Evolutionary conservation across 2,888 invertebrate species (phyloP), one percentile per base, ranked within the genome.

Genomic region (Cephus nigrinus): DNA sequence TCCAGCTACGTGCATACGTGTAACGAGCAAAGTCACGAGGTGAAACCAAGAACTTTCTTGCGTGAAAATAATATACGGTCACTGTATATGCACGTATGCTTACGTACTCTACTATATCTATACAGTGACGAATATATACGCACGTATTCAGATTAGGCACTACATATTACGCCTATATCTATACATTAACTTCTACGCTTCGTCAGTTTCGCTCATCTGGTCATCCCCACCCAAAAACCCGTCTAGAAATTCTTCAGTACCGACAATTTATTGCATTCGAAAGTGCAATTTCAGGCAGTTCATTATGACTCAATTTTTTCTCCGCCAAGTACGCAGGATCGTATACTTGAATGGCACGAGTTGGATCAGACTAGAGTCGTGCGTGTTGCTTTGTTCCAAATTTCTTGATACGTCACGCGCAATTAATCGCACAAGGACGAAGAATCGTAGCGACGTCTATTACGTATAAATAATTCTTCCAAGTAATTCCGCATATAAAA

Each of bases 251-350:
- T 33, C 5, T 71, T 32, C 31, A 12, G 12, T 32, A 12, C 71
- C 5, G 5, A 15, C 81, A 79, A 84, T 86, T 86, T 79, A 86
- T 84, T 77, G 76, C 79, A 82, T 84, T 85, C 82, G 84, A 86
- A 86, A 86, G 85, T 83, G 75, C 78, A 80, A 82, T 86, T 83
- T 83, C 81, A 82, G 80, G 77, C 81, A 75, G 75, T 74, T 71
- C 76, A 75, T 75, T 77, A 75, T 78, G 55, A 55, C 55, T 55
- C 55, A 9, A 55, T 23, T 2, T 23, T 9, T 23, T 9, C 23
- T 23, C 55, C 5, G 5, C 9, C 55, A 23, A 9, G 23, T 9
- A 55, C 23, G 15, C 55, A 55, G 55, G 9, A 55, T 5, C 23
- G 5, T 23, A 55, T 0, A 55, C 23, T 23, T 2, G 0, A 23